These are phyloP conservation scores for Crematogaster levior DNA, from an alignment of 2,888 invertebrate species.

Conservation along the genomic window DNA sequence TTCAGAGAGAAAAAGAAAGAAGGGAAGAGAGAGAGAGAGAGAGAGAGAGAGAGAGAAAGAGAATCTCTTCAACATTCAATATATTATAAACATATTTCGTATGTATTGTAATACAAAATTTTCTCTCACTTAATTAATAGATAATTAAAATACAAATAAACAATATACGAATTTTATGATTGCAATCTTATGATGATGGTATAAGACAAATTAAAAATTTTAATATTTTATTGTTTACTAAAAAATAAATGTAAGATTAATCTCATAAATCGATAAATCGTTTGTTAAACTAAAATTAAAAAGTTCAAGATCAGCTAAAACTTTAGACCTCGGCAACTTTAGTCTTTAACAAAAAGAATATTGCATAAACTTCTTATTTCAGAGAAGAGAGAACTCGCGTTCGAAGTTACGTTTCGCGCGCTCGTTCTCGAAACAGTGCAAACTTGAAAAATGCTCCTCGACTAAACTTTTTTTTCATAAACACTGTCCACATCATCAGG, in stretches of 20 bases:
- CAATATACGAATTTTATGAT: not conserved
- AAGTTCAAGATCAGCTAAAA: conserved; percentile 21
- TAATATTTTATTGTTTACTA: not conserved
- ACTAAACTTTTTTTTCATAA: conserved; percentile 34
- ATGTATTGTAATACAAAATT: too few species aligned
- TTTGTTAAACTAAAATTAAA: conserved; percentile 30
- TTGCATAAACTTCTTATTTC: conserved; percentile 21
- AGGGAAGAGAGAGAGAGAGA: not conserved
- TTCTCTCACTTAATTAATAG: not conserved
- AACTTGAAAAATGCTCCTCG: conserved; percentile 27
- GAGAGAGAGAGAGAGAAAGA: not conserved
- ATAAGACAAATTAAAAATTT: conserved; percentile 1
- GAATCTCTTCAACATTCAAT: not conserved
- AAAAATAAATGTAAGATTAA: not conserved
- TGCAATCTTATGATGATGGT: too few species aligned
- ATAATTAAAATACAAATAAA: not conserved
- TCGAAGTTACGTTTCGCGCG: conserved; percentile 29
- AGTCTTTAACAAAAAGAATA: conserved; percentile 15
- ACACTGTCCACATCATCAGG: not conserved
- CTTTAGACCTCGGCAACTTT: conserved; percentile 6
- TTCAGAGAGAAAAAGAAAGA: not conserved
- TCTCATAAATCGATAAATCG: not conserved
- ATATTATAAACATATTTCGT: not conserved
- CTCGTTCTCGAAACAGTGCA: conserved; percentile 32
- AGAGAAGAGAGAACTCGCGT: too few species aligned